Base-by-base conservation (phyloP, 2,888 invertebrate genomes). In the Norana najaformis region DNA sequence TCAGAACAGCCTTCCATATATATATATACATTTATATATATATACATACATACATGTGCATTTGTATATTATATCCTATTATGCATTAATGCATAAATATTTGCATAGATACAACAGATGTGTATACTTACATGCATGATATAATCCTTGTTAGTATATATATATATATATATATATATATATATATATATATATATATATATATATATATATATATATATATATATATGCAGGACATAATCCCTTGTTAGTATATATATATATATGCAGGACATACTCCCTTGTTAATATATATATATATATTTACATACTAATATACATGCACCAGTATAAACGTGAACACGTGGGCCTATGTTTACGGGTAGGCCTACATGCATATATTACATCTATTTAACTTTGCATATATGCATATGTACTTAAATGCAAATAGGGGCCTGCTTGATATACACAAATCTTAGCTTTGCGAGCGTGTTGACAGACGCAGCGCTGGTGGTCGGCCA, bases 261-360 rank as follows among this genome's bases (percentile, higher is more conserved):
- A 88, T 88, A 88, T 30, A 88, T 88, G 35, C 38, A 88, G n/a
- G 18, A 88, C 38, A 37, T 88, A 88, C 38, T n/a, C n/a, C n/a
- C n/a, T n/a, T n/a, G n/a, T n/a, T n/a, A n/a, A 88, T 88, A 37
- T 20, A 47, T 47, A 47, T 4, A 47, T 47, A 47, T 20, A 47
- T 47, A 47, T 20, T 18, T 47, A 47, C 47, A 47, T 47, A 47
- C 47, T 18, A 18, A 47, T 20, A 47, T 47, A 47, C 47, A 47
- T 47, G 20, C 47, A 47, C 20, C 14, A 4, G 18, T 47, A 47
- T 20, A 47, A 18, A 47, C 47, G 20, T 47, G 20, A 11, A 47
- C 20, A 47, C 47, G 20, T n/a, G n/a, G n/a, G n/a, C n/a, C n/a
- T n/a, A n/a, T n/a, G n/a, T n/a, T n/a, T n/a, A 85, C 30, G 30